These are phyloP conservation scores for Trachops cirrhosus DNA, from an alignment of 2,797 vertebrate genomes.

Conservation along the genomic window DNA sequence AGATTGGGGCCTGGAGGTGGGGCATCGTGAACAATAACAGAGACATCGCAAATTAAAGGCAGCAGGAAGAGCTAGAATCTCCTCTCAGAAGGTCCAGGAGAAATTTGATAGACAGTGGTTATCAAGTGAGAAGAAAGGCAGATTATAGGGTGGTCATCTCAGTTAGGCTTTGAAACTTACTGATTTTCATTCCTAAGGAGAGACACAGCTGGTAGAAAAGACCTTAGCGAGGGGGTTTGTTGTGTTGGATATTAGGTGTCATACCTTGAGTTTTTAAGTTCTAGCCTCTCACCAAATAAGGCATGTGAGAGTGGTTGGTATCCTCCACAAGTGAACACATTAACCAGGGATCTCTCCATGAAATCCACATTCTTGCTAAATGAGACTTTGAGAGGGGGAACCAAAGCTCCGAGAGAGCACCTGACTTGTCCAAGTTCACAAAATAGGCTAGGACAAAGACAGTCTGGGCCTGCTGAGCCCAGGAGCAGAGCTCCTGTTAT, in stretches of 20 bases:
- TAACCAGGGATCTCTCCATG: neutral
- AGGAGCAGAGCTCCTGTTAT: accelerated
- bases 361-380: neutral
- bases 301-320: too few relatives aligned
- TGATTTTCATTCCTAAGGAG: neutral
- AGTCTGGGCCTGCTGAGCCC: neutral
- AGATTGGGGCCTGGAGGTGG: neutral
- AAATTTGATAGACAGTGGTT: neutral
- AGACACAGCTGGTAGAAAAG: neutral
- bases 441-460: neutral
- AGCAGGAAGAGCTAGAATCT: neutral
- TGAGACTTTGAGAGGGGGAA: neutral
- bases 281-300: neutral
- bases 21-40: neutral
- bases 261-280: neutral
- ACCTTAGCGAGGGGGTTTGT: neutral
- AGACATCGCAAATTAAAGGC: neutral
- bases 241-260: neutral
- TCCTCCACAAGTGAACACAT: neutral
- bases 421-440: neutral
- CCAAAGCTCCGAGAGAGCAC: neutral
- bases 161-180: neutral
- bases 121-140: neutral
- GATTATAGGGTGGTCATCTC: too few relatives aligned
- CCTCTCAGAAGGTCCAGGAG: neutral